Conservation (phyloP, 2,888 invertebrate species). For the Shargacucullia verbasci region DNA sequence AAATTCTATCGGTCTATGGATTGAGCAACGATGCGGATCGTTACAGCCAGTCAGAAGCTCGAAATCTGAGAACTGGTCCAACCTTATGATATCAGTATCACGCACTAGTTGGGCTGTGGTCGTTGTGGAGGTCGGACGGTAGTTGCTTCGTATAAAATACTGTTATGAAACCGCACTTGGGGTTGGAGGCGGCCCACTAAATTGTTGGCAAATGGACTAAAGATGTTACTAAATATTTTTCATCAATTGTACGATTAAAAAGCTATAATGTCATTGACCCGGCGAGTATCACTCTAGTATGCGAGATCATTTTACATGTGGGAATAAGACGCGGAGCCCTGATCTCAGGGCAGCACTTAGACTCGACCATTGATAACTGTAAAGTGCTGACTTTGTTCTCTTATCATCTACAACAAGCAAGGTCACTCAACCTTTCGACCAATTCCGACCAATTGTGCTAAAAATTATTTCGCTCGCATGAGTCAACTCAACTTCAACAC, state of each 20-base stretch:
- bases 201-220: too few relatives aligned
- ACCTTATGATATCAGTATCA: too few relatives aligned
- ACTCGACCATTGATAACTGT: conserved; percentile 60
- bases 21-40: too few relatives aligned
- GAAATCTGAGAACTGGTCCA: too few relatives aligned
- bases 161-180: too few relatives aligned
- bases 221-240: not conserved
- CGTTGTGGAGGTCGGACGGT: too few relatives aligned
- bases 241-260: not conserved
- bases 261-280: conserved; percentile 42
- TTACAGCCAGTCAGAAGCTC: too few relatives aligned
- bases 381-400: conserved; percentile 38
- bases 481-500: conserved; percentile 55
- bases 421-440: conserved; percentile 56
- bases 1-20: too few relatives aligned
- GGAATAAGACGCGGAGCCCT: conserved; percentile 62
- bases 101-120: too few relatives aligned
- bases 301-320: conserved; percentile 70
- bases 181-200: too few relatives aligned
- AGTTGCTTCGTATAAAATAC: too few relatives aligned
- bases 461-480: conserved; percentile 44
- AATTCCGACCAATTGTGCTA: conserved; percentile 61
- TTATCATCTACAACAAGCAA: conserved; percentile 32
- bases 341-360: conserved; percentile 64
- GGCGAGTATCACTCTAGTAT: conserved; percentile 39